Evolutionary conservation across 2,888 invertebrate genomes (phyloP), one percentile per base, ranked within the genome.

Genomic region (Ornithoptera priamus): DNA sequence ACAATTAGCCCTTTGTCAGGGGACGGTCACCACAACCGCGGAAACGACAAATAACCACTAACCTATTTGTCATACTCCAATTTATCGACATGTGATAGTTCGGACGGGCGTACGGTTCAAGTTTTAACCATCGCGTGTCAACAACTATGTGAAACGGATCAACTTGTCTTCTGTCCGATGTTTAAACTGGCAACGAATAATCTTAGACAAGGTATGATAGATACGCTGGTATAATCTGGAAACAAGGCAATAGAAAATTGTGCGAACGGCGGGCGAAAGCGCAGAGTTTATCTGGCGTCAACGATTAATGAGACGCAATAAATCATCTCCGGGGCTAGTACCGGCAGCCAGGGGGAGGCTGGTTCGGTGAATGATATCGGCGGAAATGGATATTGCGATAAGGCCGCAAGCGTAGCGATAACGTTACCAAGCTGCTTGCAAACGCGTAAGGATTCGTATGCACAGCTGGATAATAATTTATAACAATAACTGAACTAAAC

Each of bases 361-460:
- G 75, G 72, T 72, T 72, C 72, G 74, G 77, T 77, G 80, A 78
- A 77, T 74, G 81, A 81, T 85, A 83, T 80, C 82, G 81, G 74
- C 82, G 85, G 87, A 88, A 86, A 83, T 86, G 83, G 81, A 83
- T 84, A 84, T 85, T 82, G 81, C 77, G 85, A 86, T 86, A 87
- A 84, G 78, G 81, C 81, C 76, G 80, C 79, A 78, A 80, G 78
- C 74, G 77, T 77, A 80, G 79, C 75, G 73, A 77, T 73, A 72
- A 71, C 68, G 60, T 30, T 65, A 24, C 65, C 57, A 24, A 42
- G 63, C 62, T 62, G 63, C 64, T 71, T 66, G 66, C 71, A 42
- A 59, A 57, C 50, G 63, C 53, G 12, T 53, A 36, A 50, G n/a
- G n/a, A 24, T 53, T 22, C 20, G 18, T 18, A 50, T 50, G 46